Percentiles rank a stretch among this genome's conserved stretches.
Evolutionary conservation across 2,113 vertebrate species (phyloP).

Genomic region (Nothocercus nigrocapillus): DNA sequence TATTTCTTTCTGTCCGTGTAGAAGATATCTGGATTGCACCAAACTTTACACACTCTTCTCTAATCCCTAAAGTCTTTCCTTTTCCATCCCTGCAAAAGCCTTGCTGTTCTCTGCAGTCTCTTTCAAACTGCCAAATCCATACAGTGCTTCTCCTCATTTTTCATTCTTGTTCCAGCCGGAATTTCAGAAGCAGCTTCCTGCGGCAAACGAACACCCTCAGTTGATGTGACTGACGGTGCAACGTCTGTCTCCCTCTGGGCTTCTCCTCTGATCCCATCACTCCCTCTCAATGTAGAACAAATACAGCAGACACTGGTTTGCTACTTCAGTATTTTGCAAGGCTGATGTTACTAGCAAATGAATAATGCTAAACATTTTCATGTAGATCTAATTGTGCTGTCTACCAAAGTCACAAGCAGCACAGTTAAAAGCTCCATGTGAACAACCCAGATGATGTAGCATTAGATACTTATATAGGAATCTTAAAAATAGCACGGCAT

Average conservation of each 20-base stretch:
- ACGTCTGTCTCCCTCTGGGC: neutral
- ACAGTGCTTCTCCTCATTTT: fast-evolving
- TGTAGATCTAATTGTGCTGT: neutral
- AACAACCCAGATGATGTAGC: neutral
- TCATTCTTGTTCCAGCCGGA: neutral
- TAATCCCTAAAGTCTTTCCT: neutral
- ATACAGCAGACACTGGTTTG: neutral
- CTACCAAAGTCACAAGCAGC: neutral
- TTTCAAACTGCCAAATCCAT: neutral
- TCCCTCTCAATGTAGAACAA: neutral
- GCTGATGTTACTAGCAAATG: neutral
- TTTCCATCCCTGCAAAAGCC: neutral
- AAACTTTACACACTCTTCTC: neutral
- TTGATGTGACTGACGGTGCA: neutral
- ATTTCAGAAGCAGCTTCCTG: neutral
- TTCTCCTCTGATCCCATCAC: fast-evolving
- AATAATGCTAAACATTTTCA: neutral
- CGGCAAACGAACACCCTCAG: neutral
- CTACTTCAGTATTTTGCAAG: neutral
- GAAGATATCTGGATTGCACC: neutral
- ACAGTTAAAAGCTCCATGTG: neutral
- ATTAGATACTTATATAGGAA: neutral
- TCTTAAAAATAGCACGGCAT: neutral
- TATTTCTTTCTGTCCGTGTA: neutral
- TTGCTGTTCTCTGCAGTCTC: neutral